Evolutionary conservation across 1,140 invertebrate genomes (phyloP), one percentile per base, ranked within the genome.

Genomic region (Papilio dardanus): DNA sequence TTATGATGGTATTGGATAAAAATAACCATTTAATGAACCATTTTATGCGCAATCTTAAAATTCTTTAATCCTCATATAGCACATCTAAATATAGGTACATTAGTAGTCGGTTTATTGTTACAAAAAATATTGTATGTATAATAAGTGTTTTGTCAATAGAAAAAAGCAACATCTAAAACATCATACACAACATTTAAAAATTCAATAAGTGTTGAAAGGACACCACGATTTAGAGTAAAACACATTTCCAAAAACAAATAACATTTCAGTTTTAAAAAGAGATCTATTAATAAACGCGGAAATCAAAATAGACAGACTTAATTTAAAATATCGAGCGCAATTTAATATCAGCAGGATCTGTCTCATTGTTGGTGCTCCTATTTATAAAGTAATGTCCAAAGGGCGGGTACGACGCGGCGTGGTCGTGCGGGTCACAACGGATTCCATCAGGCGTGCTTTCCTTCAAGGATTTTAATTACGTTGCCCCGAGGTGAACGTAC

Each of bases 381-480:
- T 90, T 89, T 92, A 87, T 88, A 89, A 86, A 87, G 83, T 83
- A 86, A 84, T 81, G 83, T 83, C 84, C 87, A 90, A 86, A 88
- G 84, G 88, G 88, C 83, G 83, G 46, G 82, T 83, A 82, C 77
- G 74, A 83, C 74, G 81, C 77, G 71, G 84, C 74, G 81, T 82
- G 81, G 86, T 89, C 88, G 89, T 87, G 87, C 85, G 77, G 88
- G 88, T 88, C 88, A 90, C 82, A 83, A 87, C 82, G 88, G 86
- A 92, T 92, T 90, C 89, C 90, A 90, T 89, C 89, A 90, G 86
- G 86, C 86, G 83, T 83, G 85, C 83, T 90, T 89, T 89, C 91
- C 88, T 89, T 92, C 89, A 90, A 93, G 87, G 89, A 92, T 93
- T 93, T 92, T 93, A 93, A 93, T 93, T 92, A 91, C 89, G 83